A percentile compares a stretch with the other conserved stretches of the same genome.
Conservation (phyloP, 2,113 vertebrate species). For the Melospiza georgiana region DNA sequence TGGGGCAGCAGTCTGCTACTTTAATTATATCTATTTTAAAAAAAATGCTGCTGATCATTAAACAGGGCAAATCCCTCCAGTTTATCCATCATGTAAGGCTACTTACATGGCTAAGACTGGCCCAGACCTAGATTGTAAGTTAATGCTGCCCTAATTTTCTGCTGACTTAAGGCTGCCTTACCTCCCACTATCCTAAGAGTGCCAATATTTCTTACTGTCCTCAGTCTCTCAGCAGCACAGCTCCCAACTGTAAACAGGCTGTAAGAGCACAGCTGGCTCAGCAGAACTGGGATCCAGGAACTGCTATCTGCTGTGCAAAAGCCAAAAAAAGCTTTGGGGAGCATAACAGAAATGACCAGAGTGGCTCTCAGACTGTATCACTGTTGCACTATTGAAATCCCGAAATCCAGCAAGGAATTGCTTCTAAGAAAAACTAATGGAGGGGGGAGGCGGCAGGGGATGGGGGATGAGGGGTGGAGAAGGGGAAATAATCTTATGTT, state of each 20-base stretch:
- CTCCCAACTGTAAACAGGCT: slow-evolving; percentile 29
- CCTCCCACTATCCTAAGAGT: background rate
- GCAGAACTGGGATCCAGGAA: slow-evolving; percentile 37
- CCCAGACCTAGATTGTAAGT: background rate
- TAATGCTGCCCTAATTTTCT: slow-evolving; percentile 38
- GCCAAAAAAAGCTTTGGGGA: slow-evolving; percentile 23
- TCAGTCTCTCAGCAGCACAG: slow-evolving; percentile 39
- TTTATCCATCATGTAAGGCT: slow-evolving; percentile 40
- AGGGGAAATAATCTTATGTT: background rate
- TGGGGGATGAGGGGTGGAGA: background rate
- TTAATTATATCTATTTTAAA: background rate
- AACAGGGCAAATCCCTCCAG: slow-evolving; percentile 10
- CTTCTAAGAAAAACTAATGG: background rate
- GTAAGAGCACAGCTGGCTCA: slow-evolving; percentile 45
- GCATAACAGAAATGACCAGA: background rate
- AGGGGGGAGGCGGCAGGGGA: fast-evolving
- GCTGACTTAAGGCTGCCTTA: background rate
- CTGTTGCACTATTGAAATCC: background rate
- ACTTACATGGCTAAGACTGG: slow-evolving; percentile 33
- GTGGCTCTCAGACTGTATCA: background rate
- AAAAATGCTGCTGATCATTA: background rate
- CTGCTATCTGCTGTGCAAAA: slow-evolving; percentile 7
- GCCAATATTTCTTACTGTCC: slow-evolving; percentile 34
- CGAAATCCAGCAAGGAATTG: background rate
- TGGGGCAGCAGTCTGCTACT: background rate